Evolutionary conservation across 2,888 invertebrate species (phyloP).

Genomic region (Drosophila prolongata): DNA sequence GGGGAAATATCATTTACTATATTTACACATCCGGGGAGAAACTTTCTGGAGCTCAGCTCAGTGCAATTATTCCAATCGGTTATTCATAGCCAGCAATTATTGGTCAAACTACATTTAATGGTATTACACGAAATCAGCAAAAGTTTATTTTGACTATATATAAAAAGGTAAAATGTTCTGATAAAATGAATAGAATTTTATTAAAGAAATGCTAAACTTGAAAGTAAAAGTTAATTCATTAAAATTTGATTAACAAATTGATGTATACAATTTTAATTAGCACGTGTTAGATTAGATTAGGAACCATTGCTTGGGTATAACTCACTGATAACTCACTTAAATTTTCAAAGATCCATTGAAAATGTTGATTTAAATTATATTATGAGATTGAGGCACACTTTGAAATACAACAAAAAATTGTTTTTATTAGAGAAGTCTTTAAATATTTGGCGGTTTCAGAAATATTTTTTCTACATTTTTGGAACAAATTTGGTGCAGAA

Average conservation of each 20-base stretch:
- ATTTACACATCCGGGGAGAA: conserved; percentile 6
- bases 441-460: too few species aligned
- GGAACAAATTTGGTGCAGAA: too few species aligned
- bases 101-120: conserved; percentile 20
- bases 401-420: too few species aligned
- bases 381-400: too few species aligned
- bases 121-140: conserved; percentile 10
- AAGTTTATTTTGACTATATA: not conserved
- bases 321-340: too few species aligned
- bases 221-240: conserved; percentile 24
- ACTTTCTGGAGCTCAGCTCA: conserved; percentile 4
- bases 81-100: conserved; percentile 29
- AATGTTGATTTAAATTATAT: too few species aligned
- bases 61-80: conserved; percentile 26
- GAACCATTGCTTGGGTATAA: not conserved
- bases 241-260: conserved; percentile 5
- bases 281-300: not conserved
- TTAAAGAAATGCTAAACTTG: not conserved
- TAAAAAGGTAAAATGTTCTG: not conserved
- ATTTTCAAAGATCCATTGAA: too few species aligned
- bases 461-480: too few species aligned
- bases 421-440: too few species aligned
- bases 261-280: not conserved
- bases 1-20: conserved; percentile 25
- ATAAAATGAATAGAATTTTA: not conserved